Conservation (phyloP, 2,888 invertebrate species). For the Chrysolina oricalcia region DNA sequence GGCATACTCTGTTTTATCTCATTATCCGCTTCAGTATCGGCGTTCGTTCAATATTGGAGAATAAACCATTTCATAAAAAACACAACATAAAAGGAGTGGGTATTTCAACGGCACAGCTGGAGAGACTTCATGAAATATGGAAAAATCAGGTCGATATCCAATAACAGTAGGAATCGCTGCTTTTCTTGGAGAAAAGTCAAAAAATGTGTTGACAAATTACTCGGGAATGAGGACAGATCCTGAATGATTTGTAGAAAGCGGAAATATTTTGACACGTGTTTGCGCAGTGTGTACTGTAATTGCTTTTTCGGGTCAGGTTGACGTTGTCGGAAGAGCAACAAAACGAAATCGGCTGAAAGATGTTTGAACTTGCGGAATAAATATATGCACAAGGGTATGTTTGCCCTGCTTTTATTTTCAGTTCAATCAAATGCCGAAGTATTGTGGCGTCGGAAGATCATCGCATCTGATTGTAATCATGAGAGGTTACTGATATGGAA, state of each 20-base stretch:
- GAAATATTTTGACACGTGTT: slow-evolving; percentile 19
- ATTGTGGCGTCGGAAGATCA: too few species aligned
- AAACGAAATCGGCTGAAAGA: too few species aligned
- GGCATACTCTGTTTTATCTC: background rate
- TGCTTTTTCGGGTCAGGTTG: background rate
- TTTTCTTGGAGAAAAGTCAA: background rate
- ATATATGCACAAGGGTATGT: too few species aligned
- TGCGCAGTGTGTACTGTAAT: background rate
- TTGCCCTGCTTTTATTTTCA: too few species aligned
- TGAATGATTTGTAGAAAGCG: background rate
- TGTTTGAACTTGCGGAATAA: too few species aligned
- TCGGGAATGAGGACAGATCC: background rate
- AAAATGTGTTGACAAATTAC: slow-evolving; percentile 20
- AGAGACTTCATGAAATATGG: slow-evolving; percentile 18
- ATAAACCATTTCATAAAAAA: background rate
- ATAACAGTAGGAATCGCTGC: background rate
- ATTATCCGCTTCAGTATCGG: slow-evolving; percentile 10
- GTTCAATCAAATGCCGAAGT: too few species aligned
- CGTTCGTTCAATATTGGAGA: background rate
- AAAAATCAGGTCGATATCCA: slow-evolving; percentile 22
- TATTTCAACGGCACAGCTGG: slow-evolving; percentile 8
- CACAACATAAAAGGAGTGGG: slow-evolving; percentile 7
- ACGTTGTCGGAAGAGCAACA: too few species aligned
- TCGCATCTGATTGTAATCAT: too few species aligned
- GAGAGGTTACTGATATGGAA: too few species aligned